Evolutionary conservation across 2,113 vertebrate species (phyloP).

Genomic region (Anarrhichthys ocellatus): DNA sequence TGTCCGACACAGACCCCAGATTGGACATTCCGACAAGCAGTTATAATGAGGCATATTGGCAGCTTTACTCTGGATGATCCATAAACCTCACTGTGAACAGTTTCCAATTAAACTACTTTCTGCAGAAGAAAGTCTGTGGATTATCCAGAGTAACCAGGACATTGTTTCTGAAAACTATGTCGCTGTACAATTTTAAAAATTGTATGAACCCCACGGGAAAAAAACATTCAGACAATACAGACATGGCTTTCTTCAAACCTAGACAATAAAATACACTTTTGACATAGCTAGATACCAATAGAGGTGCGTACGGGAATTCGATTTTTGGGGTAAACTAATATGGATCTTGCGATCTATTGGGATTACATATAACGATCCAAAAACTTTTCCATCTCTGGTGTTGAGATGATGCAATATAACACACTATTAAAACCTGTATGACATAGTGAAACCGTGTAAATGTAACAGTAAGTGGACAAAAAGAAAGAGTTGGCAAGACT

Average conservation of each 20-base stretch:
- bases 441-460: background rate
- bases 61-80: conserved; percentile 3
- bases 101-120: background rate
- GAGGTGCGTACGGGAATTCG: background rate
- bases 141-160: background rate
- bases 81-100: background rate
- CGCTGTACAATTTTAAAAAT: no score
- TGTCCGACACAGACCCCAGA: background rate
- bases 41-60: background rate
- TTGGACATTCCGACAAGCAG: background rate
- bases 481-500: background rate
- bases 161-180: no score
- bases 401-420: background rate
- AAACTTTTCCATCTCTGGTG: background rate
- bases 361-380: background rate
- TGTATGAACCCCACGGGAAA: background rate
- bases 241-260: background rate
- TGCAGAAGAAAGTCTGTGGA: background rate
- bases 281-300: background rate
- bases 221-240: background rate
- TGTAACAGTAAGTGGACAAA: background rate
- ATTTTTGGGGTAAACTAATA: background rate
- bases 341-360: background rate
- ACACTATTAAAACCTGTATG: background rate
- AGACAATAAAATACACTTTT: background rate